These are phyloP conservation scores for Babylonia areolata DNA, from an alignment of 1,140 invertebrate species.

Conservation along the genomic window DNA sequence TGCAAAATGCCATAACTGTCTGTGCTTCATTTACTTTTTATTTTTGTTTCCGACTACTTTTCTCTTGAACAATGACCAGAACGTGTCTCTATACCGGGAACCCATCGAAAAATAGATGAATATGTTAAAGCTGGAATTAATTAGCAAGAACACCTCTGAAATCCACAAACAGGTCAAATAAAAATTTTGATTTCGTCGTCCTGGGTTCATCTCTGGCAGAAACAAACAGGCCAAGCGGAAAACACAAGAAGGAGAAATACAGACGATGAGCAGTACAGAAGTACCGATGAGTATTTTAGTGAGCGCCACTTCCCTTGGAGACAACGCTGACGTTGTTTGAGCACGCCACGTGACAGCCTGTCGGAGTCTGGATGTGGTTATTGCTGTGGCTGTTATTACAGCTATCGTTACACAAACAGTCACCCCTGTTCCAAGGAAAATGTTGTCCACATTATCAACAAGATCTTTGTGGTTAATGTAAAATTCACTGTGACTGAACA, in stretches of 20 bases:
- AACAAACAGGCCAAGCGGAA: background rate
- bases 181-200: background rate
- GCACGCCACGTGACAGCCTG: background rate
- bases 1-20: too few species aligned
- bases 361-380: background rate
- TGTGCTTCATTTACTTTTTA: too few species aligned
- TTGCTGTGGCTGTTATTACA: background rate
- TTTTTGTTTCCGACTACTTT: too few species aligned
- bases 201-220: background rate
- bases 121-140: constrained; percentile 23
- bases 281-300: background rate
- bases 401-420: background rate
- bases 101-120: constrained; percentile 16
- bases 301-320: background rate
- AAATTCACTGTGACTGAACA: background rate
- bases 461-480: background rate
- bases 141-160: background rate
- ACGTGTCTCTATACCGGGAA: background rate
- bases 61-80: too few species aligned
- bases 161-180: background rate
- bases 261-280: background rate
- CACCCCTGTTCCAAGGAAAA: background rate
- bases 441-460: background rate
- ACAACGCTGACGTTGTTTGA: background rate
- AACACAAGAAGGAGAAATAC: background rate